These are phyloP conservation scores for Drosophila dunni DNA, from an alignment of 1,140 invertebrate genomes.

Conservation along the genomic window DNA sequence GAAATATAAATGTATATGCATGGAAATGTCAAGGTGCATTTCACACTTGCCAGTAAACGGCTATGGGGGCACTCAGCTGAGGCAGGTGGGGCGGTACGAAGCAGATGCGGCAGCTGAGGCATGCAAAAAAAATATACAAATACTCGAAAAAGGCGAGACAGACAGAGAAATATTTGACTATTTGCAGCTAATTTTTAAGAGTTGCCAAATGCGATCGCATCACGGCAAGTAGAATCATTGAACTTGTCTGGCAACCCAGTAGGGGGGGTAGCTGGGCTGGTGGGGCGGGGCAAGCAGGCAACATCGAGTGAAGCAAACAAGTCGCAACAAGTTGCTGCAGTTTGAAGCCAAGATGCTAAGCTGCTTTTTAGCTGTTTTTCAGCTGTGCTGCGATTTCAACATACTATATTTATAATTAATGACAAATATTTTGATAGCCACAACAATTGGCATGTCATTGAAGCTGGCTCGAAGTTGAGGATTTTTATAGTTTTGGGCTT, in stretches of 20 bases:
- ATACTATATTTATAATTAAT: constrained; percentile 83
- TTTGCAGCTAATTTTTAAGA: constrained; percentile 72
- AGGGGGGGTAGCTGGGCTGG: neutral
- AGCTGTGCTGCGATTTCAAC: constrained; percentile 64
- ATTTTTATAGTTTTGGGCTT: constrained; percentile 26
- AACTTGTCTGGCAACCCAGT: constrained; percentile 67
- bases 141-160: constrained; percentile 7
- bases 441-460: constrained; percentile 77
- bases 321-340: constrained; percentile 62
- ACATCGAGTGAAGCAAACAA: constrained; percentile 20
- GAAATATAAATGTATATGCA: constrained; percentile 29
- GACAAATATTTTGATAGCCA: constrained; percentile 77
- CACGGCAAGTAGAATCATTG: constrained; percentile 72
- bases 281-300: constrained; percentile 2
- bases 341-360: constrained; percentile 42
- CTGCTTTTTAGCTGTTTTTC: constrained; percentile 53
- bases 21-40: constrained; percentile 83
- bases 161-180: constrained; percentile 55
- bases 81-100: neutral
- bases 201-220: constrained; percentile 58
- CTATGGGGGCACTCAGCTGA: neutral
- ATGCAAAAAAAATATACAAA: constrained; percentile 1
- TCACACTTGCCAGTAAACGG: constrained; percentile 59
- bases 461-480: constrained; percentile 28
- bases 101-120: constrained; percentile 16